Base-by-base conservation (phyloP, 1,140 invertebrate genomes). In the Diabrotica undecimpunctata region DNA sequence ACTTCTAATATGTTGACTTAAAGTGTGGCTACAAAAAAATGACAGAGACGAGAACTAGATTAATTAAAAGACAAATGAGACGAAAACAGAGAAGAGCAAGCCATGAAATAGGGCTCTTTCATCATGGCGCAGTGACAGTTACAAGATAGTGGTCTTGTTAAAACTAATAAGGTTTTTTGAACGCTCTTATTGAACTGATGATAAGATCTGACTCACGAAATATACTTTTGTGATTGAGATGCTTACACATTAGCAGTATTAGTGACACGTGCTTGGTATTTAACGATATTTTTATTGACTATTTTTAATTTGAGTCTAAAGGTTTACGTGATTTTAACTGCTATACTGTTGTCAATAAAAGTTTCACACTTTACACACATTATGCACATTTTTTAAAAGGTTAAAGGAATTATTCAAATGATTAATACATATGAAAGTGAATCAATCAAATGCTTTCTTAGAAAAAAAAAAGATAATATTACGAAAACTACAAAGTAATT, bases 41-140 rank as follows among this genome's bases (percentile, higher is more conserved):
- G 55, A 57, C 35, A 57, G 10, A 50, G 46, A 60, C 58, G 38
- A 38, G 39, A 25, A 36, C 13, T 54, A 70, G 64, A 70, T 70
- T 70, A 70, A 70, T 70, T 70, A 70, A 61, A 55, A 66, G 66
- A 68, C 69, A 70, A 70, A 70, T 70, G 69, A 70, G 69, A 70
- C 54, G 69, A 70, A 67, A 70, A 68, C 69, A 68, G 69, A 70
- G 68, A 63, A 59, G 63, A 70, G 50, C 61, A 65, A 54, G 61
- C 66, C 69, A 64, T 66, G 69, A 67, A 67, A 70, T 67, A 64
- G 64, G 66, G 39, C 69, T 70, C 69, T 70, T 70, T 68, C 61
- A 70, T 70, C 69, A 70, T 70, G 56, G 41, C 52, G n/a, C 14
- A 50, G 52, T 66, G 69, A 70, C 69, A 70, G 69, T 58, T 65